Base-by-base conservation (phyloP, 2,113 vertebrate genomes). In the Poicephalus gulielmi region DNA sequence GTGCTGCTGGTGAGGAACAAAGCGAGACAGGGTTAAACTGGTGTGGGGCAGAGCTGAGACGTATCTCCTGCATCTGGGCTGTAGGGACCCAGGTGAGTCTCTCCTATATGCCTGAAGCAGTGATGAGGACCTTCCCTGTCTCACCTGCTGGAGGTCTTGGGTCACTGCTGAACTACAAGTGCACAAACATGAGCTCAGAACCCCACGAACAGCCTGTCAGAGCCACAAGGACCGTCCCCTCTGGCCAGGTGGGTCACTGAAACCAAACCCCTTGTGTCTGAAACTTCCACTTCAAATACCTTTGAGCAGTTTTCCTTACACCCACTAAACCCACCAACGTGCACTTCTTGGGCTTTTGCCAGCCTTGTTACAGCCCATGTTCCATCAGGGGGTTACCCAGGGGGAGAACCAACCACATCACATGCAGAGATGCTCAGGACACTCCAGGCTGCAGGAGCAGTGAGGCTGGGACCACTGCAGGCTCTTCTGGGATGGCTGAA, bases 281-380 rank as follows among this genome's bases (percentile, higher is more conserved):
- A 17, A 70, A 22, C 28, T 46, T 30, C 35, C 67, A 13, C 39
- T 69, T 52, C 22, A 8, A 52, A 63, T 1, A 2, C 8, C 12
- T 86, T 6, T 4, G 41, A 44, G n/a, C 31, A n/a, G 18, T 24
- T 62, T 57, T 46, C 28, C 41, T 57, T 30, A 3, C 63, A 77
- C 43, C 11, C 37, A 12, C 64, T 13, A 25, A 76, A 44, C 13
- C 31, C 0, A 64, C 10, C 60, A 10, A 3, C 1, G 1, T 4
- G 13, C 39, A 31, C 22, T 39, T 47, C 27, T 23, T 9, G 47
- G 90, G 79, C 7, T 73, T 71, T 49, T 41, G 15, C 13, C 62
- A n/a, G 9, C 20, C 60, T 37, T 20, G 19, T 30, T 13, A 24
- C 17, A 33, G 19, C 2, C 41, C 0, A 0, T 0, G 1, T 19